phyloP scores from a whole-genome alignment of 2,888 invertebrate genomes.

The Morinoia aosen region DNA sequence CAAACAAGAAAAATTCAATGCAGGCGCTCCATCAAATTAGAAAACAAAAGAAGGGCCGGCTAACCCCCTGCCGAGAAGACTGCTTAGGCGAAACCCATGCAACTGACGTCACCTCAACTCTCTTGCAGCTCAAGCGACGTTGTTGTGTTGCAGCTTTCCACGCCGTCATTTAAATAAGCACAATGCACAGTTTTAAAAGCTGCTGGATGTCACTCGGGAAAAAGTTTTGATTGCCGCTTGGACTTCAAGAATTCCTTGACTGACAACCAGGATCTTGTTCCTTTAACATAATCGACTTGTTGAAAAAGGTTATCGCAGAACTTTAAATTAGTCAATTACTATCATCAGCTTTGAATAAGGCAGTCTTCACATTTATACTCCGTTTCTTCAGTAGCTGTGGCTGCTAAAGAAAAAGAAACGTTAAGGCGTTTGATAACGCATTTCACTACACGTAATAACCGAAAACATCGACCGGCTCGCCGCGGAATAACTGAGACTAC shows the following conservation, averaged over 20 bases:
- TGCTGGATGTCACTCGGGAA: neutral
- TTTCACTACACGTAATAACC: too few relatives aligned
- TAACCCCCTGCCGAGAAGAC: constrained; percentile 23
- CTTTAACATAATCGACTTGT: neutral
- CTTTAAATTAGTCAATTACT: neutral
- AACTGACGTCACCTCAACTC: constrained; percentile 20
- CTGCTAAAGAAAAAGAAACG: neutral
- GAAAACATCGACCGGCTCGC: too few relatives aligned
- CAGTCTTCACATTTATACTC: neutral
- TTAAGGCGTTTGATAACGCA: neutral
- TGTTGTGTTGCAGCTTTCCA: constrained; percentile 8
- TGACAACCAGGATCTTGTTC: neutral
- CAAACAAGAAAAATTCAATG: constrained; percentile 37
- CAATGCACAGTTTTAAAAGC: neutral
- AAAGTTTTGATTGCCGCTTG: neutral
- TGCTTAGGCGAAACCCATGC: neutral
- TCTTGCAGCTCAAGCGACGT: constrained; percentile 21
- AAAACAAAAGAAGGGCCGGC: neutral
- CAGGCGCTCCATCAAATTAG: constrained; percentile 18
- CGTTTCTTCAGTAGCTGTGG: neutral
- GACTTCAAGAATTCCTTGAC: neutral
- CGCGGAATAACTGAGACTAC: neutral
- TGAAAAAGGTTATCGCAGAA: neutral
- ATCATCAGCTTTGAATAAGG: neutral
- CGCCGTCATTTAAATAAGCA: neutral